Base-by-base conservation (phyloP, 2,888 invertebrate genomes). In the Chymomyza amoena region DNA sequence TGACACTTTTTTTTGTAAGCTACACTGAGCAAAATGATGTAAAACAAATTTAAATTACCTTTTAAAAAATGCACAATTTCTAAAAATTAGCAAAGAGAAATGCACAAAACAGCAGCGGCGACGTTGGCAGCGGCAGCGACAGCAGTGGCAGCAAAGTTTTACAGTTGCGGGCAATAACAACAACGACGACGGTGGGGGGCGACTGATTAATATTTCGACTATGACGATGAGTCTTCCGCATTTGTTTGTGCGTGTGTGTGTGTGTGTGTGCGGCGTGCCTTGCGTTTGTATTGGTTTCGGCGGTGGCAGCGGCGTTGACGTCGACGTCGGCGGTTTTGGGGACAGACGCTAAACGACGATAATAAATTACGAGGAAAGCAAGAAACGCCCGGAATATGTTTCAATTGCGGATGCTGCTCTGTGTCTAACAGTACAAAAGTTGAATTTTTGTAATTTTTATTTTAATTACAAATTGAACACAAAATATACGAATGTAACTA, bases 171-270 rank as follows among this genome's bases (percentile, higher is more conserved):
- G 32, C 68, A 69, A 69, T 69, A 45, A 69, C 71, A 45, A 45
- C 39, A 13, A 13, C 39, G 4, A 13, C 39, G 39, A 1, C 13
- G 72, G 74, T 70, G 74, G 78, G 72, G 59, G 69, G 39, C 39
- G 10, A 65, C 65, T 71, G 75, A 69, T 59, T 45, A 45, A 45
- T 45, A 45, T 45, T 74, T 66, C 50, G 65, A 56, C 64, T 62
- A 72, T 59, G 77, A 69, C 59, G 70, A 64, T 67, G 68, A 80
- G 80, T 83, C 83, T 83, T 87, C 82, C 88, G 83, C 84, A 73
- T 77, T 70, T 65, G 18, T 64, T 61, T 67, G 59, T 70, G 73
- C 65, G 71, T 69, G 50, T 51, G 50, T 67, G 52, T 54, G 63
- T 64, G 56, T 36, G 45, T 60, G 25, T 61, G 60, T 36, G 15